Evolutionary conservation across 2,888 invertebrate species (phyloP).

Genomic region (Drosophila incognita): DNA sequence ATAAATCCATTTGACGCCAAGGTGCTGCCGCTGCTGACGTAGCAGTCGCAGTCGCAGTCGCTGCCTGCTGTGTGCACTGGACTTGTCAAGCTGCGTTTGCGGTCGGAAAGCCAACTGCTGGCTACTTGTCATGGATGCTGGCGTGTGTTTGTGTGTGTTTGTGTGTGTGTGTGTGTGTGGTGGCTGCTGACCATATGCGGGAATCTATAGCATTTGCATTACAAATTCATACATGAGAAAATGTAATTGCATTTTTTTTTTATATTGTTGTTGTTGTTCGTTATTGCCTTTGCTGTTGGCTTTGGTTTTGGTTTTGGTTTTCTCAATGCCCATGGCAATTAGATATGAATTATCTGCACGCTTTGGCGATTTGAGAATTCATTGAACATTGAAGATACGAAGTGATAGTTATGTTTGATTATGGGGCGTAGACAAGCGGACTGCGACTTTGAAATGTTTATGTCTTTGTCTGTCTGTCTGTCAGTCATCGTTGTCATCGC

Average conservation of each 20-base stretch:
- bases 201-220: constrained; percentile 59
- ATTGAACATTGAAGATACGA: constrained; percentile 70
- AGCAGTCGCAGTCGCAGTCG: constrained; percentile 12
- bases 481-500: constrained; percentile 40
- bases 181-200: constrained; percentile 43
- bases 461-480: constrained; percentile 20
- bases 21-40: constrained; percentile 29
- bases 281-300: constrained; percentile 7
- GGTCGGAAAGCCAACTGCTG: constrained; percentile 45
- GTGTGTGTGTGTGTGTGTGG: constrained; percentile 4
- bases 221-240: constrained; percentile 57
- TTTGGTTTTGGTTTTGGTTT: constrained; percentile 18
- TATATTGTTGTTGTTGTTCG: neutral
- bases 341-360: constrained; percentile 79
- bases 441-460: constrained; percentile 23
- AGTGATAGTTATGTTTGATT: constrained; percentile 32
- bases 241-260: constrained; percentile 16
- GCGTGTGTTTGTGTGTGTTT: neutral
- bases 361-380: constrained; percentile 73
- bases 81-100: constrained; percentile 71
- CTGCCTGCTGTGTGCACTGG: constrained; percentile 69
- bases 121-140: constrained; percentile 59
- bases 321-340: constrained; percentile 57
- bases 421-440: constrained; percentile 24
- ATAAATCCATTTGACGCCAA: constrained; percentile 64